Percentiles rank a stretch among this genome's conserved stretches.
phyloP scores from a whole-genome alignment of 1,140 invertebrate species.

The Holotrichia oblita region DNA sequence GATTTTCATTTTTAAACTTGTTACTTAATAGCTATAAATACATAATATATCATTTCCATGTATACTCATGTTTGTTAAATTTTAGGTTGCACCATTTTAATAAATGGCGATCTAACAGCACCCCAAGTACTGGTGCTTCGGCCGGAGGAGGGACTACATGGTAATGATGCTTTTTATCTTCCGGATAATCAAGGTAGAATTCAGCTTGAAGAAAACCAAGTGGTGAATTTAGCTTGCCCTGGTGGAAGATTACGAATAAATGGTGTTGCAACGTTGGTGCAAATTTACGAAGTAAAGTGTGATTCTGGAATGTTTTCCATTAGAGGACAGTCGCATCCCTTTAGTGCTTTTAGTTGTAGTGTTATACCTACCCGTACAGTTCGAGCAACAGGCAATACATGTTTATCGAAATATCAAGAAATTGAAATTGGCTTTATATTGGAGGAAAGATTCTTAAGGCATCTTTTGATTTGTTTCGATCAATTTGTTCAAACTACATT shows the following conservation, averaged over 20 bases:
- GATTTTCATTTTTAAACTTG: too few species aligned
- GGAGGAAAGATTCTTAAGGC: slow-evolving; percentile 47
- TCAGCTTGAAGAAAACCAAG: slow-evolving; percentile 24
- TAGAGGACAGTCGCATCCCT: slow-evolving; percentile 35
- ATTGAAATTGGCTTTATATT: slow-evolving; percentile 57
- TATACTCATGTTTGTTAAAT: background rate
- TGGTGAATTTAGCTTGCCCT: slow-evolving; percentile 49
- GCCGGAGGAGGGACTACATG: slow-evolving; percentile 21
- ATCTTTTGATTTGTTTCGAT: slow-evolving; percentile 54
- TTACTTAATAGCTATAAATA: too few species aligned
- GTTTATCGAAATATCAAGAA: slow-evolving; percentile 52
- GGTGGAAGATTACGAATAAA: slow-evolving; percentile 43
- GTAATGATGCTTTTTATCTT: slow-evolving; percentile 38
- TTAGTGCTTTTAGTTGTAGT: slow-evolving; percentile 45
- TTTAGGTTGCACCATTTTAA: slow-evolving; percentile 43
- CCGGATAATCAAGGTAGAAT: slow-evolving; percentile 35
- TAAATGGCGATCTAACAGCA: slow-evolving; percentile 39
- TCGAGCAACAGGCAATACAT: slow-evolving; percentile 45
- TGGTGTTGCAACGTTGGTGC: background rate
- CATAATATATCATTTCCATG: too few species aligned
- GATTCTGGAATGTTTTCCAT: slow-evolving; percentile 28
- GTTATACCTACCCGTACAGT: slow-evolving; percentile 42
- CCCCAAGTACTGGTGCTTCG: slow-evolving; percentile 40
- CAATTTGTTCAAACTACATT: slow-evolving; percentile 43
- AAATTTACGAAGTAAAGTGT: slow-evolving; percentile 40